A percentile compares a stretch with the other conserved stretches of the same genome.
Conservation (phyloP, 53 echinoderm and acorn worm species). For the Luidia sarsii region DNA sequence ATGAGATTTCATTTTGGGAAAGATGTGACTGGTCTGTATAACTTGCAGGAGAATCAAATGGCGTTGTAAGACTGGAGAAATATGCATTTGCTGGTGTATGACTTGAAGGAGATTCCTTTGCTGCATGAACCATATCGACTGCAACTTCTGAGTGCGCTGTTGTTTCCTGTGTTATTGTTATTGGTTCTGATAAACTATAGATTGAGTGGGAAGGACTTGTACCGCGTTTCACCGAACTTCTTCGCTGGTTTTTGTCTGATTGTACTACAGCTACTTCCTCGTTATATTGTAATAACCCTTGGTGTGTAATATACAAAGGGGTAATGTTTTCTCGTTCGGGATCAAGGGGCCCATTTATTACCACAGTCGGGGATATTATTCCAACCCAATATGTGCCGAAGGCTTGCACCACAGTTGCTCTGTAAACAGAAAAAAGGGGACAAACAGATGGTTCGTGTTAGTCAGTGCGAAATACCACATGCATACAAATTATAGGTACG, state of each 20-base stretch:
- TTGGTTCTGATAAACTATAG: not conserved
- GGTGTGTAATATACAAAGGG: not conserved
- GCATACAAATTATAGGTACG: not conserved
- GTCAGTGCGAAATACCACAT: not conserved
- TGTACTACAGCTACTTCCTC: not conserved
- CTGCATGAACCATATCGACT: no score
- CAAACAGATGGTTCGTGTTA: not conserved
- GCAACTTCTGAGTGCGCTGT: no score
- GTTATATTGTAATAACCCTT: not conserved
- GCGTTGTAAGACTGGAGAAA: no score
- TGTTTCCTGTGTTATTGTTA: no score
- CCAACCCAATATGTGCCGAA: slow-evolving; percentile 21
- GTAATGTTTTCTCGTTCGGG: not conserved
- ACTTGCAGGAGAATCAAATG: no score
- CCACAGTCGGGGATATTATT: not conserved
- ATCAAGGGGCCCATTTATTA: not conserved
- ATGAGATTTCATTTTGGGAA: no score
- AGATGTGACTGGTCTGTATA: no score
- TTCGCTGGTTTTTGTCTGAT: not conserved
- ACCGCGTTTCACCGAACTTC: not conserved
- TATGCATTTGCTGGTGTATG: no score
- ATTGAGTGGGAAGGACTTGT: not conserved
- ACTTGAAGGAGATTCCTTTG: no score
- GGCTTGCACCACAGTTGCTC: slow-evolving; percentile 29
- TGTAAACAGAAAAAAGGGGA: not conserved